phyloP scores from a whole-genome alignment of 2,888 invertebrate species.

The Pseudococcus longispinus region DNA sequence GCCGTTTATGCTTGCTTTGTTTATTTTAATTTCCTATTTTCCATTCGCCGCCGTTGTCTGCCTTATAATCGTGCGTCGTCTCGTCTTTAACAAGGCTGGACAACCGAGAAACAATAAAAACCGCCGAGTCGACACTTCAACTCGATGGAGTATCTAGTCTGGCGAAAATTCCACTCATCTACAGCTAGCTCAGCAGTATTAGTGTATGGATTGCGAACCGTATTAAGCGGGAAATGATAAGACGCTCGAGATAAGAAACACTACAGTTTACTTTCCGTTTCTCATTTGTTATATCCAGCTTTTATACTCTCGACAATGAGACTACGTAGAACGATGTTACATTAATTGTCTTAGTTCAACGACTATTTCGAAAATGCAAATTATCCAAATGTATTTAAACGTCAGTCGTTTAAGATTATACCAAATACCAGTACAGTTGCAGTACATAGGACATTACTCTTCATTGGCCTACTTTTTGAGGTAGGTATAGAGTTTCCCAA shows the following conservation, averaged over 20 bases:
- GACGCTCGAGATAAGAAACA: constrained; percentile 27
- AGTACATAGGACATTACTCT: no score
- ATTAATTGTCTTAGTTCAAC: constrained; percentile 25
- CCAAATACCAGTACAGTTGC: no score
- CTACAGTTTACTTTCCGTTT: constrained; percentile 15
- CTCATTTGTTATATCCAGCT: background rate
- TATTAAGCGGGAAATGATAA: background rate
- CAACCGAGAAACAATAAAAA: background rate
- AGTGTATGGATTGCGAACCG: background rate
- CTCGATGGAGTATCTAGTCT: no score
- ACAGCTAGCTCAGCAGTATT: background rate
- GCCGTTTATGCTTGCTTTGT: constrained; percentile 13
- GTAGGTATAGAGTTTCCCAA: no score
- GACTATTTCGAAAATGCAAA: constrained; percentile 4
- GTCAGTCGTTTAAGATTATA: background rate
- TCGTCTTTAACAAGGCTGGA: background rate
- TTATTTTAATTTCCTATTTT: constrained; percentile 23
- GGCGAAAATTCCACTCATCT: background rate
- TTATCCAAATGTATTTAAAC: background rate
- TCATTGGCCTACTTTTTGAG: no score
- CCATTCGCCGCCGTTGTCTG: background rate
- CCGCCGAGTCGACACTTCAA: background rate
- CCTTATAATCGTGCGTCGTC: background rate
- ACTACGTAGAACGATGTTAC: background rate
- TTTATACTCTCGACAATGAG: constrained; percentile 6